Base-by-base conservation (phyloP, 2,113 vertebrate genomes). In the Lanius collurio region DNA sequence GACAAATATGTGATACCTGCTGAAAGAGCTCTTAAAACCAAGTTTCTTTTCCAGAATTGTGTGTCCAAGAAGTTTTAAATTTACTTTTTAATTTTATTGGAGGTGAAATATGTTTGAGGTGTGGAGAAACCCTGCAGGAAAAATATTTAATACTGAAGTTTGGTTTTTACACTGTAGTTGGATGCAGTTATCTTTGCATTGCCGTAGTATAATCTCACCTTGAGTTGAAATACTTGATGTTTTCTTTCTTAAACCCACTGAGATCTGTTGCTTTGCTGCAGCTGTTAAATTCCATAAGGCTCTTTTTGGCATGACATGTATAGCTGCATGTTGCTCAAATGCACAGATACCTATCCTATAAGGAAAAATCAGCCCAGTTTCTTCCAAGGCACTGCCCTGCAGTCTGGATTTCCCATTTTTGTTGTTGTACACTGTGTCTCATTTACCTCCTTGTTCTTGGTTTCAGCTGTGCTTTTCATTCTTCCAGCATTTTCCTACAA, bases 1-100 rank as follows among this genome's bases (percentile, higher is more conserved):
- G 78, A 87, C 92, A 92, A 68, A 77, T 95, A 89, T 56, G 33
- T 90, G 95, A 44, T n/a, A 57, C 53, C 83, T 95, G 24, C 73
- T 87, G 75, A 93, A 90, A 95, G 83, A 53, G 24, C 55, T 75
- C 90, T 93, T 78, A 92, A 71, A 64, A n/a, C 3, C 13, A 73
- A 89, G 53, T 71, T 89, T 79, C 24, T 86, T 88, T 94, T 68
- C 35, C 35, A 93, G 26, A 67, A 90, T 90, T 94, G 4, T 80
- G 27, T 64, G 47, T 70, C 22, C 33, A 10, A 56, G 52, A 73
- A 53, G 50, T 60, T 68, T 82, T 56, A 74, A 39, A 84, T 89
- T 87, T 86, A 8, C 4, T 55, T 69, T 92, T 49, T 88, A 47
- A 85, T 89, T 37, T 92, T 81, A 46, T n/a, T 85, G 47, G 49